These are phyloP conservation scores for Dendronephthya gigantea DNA, from an alignment of 64 coral and sea anemone genomes.

Conservation along the genomic window DNA sequence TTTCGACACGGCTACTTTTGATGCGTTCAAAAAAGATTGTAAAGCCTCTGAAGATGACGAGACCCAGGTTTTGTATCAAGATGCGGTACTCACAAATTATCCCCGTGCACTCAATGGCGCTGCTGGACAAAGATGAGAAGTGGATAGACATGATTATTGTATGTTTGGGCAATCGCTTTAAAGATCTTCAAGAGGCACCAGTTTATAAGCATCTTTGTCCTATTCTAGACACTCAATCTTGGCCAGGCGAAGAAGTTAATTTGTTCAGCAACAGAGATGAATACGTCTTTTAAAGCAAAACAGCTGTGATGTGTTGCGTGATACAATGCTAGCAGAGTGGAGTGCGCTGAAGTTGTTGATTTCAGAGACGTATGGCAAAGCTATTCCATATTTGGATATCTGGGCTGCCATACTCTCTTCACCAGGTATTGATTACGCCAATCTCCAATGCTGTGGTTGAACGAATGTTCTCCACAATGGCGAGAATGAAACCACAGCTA, in stretches of 20 bases:
- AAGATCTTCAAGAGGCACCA: not conserved
- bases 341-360: not conserved
- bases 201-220: not conserved
- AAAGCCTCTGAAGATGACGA: not conserved
- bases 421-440: not conserved
- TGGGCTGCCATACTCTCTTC: not conserved
- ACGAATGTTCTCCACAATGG: slow-evolving; percentile 1
- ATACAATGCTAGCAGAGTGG: slow-evolving; percentile 1
- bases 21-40: not conserved
- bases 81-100: not conserved
- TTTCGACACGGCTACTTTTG: not conserved
- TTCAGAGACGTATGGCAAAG: not conserved
- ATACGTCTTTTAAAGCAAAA: not conserved
- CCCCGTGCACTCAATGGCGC: not conserved
- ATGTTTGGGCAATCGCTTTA: not conserved
- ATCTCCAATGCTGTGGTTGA: not conserved
- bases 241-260: not conserved
- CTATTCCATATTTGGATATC: not conserved
- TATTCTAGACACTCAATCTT: not conserved
- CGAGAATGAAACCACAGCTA: slow-evolving; percentile 1
- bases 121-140: not conserved
- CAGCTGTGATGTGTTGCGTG: not conserved
- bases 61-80: not conserved
- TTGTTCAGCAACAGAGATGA: not conserved
- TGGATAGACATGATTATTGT: not conserved